Conservation (phyloP, 2,888 invertebrate species). For the Punctoribates punctum region DNA sequence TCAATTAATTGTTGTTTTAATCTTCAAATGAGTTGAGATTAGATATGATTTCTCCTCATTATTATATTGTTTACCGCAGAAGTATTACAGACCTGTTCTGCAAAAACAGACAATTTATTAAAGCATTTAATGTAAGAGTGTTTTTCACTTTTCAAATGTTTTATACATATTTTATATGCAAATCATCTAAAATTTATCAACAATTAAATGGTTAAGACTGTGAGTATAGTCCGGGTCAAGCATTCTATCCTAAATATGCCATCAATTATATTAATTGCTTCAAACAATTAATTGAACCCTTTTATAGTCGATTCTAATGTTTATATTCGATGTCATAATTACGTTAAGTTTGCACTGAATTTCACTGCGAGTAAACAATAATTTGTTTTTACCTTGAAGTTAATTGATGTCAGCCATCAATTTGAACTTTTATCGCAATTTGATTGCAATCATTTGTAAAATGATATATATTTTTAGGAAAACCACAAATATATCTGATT, state of each 20-base stretch:
- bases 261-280: background rate
- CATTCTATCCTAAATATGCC: background rate
- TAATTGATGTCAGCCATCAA: too few species aligned
- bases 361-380: too few species aligned
- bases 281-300: too few species aligned
- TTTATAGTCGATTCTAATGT: too few species aligned
- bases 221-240: background rate
- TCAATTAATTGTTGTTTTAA: conserved; percentile 7
- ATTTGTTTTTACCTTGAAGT: too few species aligned
- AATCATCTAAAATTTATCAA: conserved; percentile 6
- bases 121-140: background rate
- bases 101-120: background rate
- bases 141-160: background rate
- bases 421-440: too few species aligned
- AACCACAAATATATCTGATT: too few species aligned
- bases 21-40: conserved; percentile 19
- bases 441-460: too few species aligned
- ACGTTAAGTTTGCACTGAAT: too few species aligned
- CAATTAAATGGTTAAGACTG: conserved; percentile 27
- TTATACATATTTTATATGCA: background rate
- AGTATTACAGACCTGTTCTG: background rate
- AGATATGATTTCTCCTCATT: background rate
- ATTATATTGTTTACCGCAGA: conserved; percentile 13
- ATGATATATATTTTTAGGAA: too few species aligned
- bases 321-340: too few species aligned